A percentile compares a stretch with the other conserved stretches of the same genome.
Evolutionary conservation across 1,140 invertebrate species (phyloP).

Genomic region (Hesperophylax magnus): DNA sequence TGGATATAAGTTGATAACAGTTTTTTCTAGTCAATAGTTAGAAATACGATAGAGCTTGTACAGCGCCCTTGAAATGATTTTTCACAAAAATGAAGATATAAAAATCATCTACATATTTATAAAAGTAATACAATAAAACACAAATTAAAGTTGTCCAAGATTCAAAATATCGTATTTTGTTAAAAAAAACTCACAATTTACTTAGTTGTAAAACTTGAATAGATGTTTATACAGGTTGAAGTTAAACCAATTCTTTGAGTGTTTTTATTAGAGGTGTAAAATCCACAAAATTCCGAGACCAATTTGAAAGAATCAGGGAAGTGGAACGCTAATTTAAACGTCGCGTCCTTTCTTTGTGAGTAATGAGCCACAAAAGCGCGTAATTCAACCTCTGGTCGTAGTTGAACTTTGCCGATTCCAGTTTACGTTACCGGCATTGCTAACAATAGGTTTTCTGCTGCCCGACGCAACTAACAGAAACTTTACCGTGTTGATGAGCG

Average conservation of each 20-base stretch:
- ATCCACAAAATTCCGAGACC: background rate
- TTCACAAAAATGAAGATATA: too few species aligned
- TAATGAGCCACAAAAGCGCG: slow-evolving; percentile 2
- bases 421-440: slow-evolving; percentile 4
- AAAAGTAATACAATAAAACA: background rate
- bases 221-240: background rate
- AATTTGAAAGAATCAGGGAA: background rate
- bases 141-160: background rate
- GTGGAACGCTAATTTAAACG: background rate
- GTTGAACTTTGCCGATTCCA: slow-evolving; percentile 2
- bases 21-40: too few species aligned
- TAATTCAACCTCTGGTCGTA: background rate
- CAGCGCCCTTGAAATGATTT: too few species aligned
- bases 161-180: background rate
- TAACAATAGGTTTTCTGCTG: background rate
- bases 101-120: too few species aligned
- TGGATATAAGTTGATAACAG: too few species aligned
- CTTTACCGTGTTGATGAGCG: slow-evolving; percentile 18
- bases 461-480: background rate
- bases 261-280: background rate
- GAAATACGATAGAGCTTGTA: too few species aligned
- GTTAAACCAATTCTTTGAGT: background rate
- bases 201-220: background rate
- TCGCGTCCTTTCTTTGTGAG: background rate
- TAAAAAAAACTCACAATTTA: background rate